Base-by-base conservation (phyloP, 2,888 invertebrate species). In the Zygaena filipendulae region DNA sequence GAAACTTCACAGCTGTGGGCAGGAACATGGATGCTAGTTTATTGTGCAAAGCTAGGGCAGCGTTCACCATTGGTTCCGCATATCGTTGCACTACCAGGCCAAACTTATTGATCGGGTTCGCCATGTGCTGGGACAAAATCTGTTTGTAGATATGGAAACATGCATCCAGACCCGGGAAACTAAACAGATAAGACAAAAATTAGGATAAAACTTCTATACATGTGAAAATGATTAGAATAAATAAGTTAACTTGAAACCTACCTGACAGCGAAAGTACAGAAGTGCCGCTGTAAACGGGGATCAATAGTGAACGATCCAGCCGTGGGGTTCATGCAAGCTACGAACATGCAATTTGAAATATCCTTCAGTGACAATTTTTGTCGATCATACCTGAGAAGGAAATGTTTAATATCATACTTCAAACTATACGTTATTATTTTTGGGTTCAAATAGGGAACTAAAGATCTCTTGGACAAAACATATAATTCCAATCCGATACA, bases 281-380 rank as follows among this genome's bases (percentile, higher is more conserved):
- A 94, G 55, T 93, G 93, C 32, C 93, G 71, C 58, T 96, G 95
- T 8, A 97, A 79, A 19, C 97, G 83, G 1, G 95, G 87, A 74
- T 96, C 91, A 31, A 97, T 95, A 10, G 93, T 94, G 59, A 97
- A 97, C 30, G 93, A 94, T 11, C 97, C 97, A 9, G 96, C 92
- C 0, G 95, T 95, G 0, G 97, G 97, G 69, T 97, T 97, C 97
- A 97, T 97, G 60, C 93, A 93, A 1, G 95, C 90, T 10, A 96
- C 88, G 61, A 95, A 96, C 79, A 96, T 96, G 21, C 94, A 92
- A 58, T 95, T 93, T 47, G 91, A 90, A 47, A 97, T 92, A 35
- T 97, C 96, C 59, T 95, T 96, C 7, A 96, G 61, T 0, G 88
- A 81, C 35, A 97, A 75, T 57, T 95, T 96, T 24, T 84, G 75